phyloP scores from a whole-genome alignment of 1,140 invertebrate genomes.

The Scaptomyza pallida region DNA sequence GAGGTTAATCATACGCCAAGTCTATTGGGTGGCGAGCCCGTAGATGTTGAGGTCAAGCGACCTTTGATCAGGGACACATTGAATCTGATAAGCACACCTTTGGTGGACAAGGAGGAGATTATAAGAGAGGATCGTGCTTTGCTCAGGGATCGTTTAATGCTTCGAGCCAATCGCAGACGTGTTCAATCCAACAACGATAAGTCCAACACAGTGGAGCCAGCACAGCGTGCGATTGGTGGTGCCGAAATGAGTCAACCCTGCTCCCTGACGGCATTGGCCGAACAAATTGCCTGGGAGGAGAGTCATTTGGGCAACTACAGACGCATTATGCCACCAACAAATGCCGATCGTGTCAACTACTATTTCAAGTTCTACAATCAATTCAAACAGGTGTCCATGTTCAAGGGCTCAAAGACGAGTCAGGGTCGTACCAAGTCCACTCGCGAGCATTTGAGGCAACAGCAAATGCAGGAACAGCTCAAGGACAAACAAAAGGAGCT shows the following conservation, averaged over 20 bases:
- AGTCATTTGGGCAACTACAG: slow-evolving; percentile 90
- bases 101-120: slow-evolving; percentile 90
- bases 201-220: not conserved
- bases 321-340: slow-evolving; percentile 74
- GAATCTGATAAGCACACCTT: slow-evolving; percentile 91
- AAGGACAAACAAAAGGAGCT: not conserved
- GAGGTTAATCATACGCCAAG: slow-evolving; percentile 97
- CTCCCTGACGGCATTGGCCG: slow-evolving; percentile 84
- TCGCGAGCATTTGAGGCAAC: slow-evolving; percentile 21
- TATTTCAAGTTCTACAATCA: slow-evolving; percentile 86
- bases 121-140: slow-evolving; percentile 88
- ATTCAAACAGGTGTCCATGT: slow-evolving; percentile 87
- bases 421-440: slow-evolving; percentile 40
- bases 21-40: slow-evolving; percentile 92
- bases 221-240: not conserved
- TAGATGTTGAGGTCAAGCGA: slow-evolving; percentile 94
- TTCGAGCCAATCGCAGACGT: slow-evolving; percentile 85
- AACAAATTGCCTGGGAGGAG: slow-evolving; percentile 91
- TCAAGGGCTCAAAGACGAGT: slow-evolving; percentile 90
- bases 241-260: slow-evolving; percentile 31
- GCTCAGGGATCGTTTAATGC: slow-evolving; percentile 45
- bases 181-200: not conserved
- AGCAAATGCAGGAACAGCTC: slow-evolving; percentile 12
- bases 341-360: slow-evolving; percentile 60
- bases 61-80: slow-evolving; percentile 92